These are phyloP conservation scores for Leptodactylus fallax DNA, from an alignment of 2,797 vertebrate genomes.

Conservation along the genomic window DNA sequence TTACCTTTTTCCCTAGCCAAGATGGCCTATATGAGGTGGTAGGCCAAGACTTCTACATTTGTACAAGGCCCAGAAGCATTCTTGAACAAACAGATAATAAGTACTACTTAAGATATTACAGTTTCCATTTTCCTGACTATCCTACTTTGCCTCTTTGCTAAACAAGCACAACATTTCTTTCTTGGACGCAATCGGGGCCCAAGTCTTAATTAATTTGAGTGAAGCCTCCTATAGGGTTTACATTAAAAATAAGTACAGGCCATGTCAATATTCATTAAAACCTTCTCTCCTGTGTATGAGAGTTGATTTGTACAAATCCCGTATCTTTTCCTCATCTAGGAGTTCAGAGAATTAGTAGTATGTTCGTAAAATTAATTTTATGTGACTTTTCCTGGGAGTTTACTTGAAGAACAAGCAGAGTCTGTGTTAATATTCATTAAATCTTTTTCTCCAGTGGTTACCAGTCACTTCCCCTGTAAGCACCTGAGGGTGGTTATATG, in stretches of 20 bases:
- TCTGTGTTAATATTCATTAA: conserved; percentile 65
- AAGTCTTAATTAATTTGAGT: conserved; percentile 59
- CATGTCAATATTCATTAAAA: conserved; percentile 65
- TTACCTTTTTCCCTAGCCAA: background rate
- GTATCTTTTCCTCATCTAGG: conserved; percentile 59
- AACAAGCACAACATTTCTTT: background rate
- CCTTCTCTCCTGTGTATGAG: conserved; percentile 52
- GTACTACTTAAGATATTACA: background rate
- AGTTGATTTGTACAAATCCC: conserved; percentile 61
- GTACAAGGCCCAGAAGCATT: too few relatives aligned
- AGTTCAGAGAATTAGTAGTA: conserved; percentile 61
- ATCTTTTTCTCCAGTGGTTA: conserved; percentile 54
- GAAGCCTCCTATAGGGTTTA: conserved; percentile 58
- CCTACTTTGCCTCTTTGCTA: background rate
- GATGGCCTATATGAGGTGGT: background rate
- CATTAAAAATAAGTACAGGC: conserved; percentile 63
- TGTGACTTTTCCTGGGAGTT: conserved; percentile 61
- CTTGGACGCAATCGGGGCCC: conserved; percentile 25
- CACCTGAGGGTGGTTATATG: conserved; percentile 46
- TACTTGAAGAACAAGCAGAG: conserved; percentile 60
- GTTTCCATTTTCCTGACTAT: background rate
- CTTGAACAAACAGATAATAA: background rate
- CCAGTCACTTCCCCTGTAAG: conserved; percentile 59
- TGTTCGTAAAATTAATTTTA: conserved; percentile 64
- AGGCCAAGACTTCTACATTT: too few relatives aligned